These are phyloP conservation scores for Tachypleus tridentatus DNA, from an alignment of 1,140 invertebrate species.

Conservation along the genomic window DNA sequence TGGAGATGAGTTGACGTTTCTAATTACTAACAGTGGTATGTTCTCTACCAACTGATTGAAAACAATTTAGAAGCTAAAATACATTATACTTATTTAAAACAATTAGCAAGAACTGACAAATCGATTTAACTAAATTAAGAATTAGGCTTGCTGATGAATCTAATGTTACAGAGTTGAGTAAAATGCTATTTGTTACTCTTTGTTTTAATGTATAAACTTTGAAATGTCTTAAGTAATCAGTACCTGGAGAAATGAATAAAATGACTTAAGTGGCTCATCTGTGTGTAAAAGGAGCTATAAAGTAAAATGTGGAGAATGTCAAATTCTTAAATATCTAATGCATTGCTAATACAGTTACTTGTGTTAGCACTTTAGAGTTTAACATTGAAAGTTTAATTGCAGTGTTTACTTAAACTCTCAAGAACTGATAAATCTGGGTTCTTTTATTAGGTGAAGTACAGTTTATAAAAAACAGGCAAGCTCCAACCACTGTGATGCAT, in stretches of 20 bases:
- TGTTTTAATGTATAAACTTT: constrained; percentile 26
- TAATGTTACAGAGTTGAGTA: background rate
- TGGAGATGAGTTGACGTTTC: constrained; percentile 84
- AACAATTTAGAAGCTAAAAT: background rate
- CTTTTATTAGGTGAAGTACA: constrained; percentile 55
- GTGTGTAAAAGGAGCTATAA: too few relatives aligned
- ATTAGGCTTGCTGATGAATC: background rate
- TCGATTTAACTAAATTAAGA: background rate
- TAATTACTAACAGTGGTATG: constrained; percentile 56
- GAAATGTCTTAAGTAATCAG: too few relatives aligned
- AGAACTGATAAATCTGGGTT: too few relatives aligned
- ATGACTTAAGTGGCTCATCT: too few relatives aligned
- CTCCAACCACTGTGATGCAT: constrained; percentile 74
- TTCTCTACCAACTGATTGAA: constrained; percentile 2
- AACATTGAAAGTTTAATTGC: too few relatives aligned
- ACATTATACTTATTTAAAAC: background rate
- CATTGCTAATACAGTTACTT: too few relatives aligned
- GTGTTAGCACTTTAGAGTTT: too few relatives aligned
- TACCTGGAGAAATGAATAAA: too few relatives aligned
- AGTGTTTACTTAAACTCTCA: too few relatives aligned
- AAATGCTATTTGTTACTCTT: constrained; percentile 12
- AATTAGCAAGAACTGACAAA: background rate
- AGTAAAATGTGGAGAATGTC: too few relatives aligned
- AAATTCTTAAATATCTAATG: too few relatives aligned
- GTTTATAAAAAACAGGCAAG: constrained; percentile 74